phyloP scores from a whole-genome alignment of 2,888 invertebrate genomes.

The Elysia crispata region DNA sequence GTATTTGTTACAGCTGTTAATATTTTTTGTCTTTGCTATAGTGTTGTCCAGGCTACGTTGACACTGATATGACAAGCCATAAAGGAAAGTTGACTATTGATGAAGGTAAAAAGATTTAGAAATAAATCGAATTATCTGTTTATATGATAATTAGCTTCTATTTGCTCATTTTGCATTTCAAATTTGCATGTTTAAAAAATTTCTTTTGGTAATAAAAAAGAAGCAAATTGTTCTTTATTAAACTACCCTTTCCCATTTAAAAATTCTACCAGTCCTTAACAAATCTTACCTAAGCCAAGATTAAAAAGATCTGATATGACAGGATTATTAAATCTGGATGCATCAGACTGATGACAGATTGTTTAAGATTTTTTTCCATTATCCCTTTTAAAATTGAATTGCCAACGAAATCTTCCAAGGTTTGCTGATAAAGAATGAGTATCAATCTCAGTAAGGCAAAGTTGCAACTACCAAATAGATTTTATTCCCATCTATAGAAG shows the following conservation, averaged over 20 bases:
- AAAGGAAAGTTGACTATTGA: slow-evolving; percentile 80
- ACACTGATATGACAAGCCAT: slow-evolving; percentile 87
- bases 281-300: too few relatives aligned
- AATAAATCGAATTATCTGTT: background rate
- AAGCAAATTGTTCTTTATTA: too few relatives aligned
- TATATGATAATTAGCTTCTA: background rate
- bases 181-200: background rate
- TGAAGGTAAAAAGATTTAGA: slow-evolving; percentile 68
- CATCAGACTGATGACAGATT: too few relatives aligned
- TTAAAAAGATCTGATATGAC: too few relatives aligned
- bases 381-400: too few relatives aligned
- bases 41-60: slow-evolving; percentile 85
- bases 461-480: too few relatives aligned
- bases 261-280: background rate
- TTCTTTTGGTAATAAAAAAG: background rate
- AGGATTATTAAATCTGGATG: too few relatives aligned
- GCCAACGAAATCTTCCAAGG: too few relatives aligned
- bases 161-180: background rate
- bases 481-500: too few relatives aligned
- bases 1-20: background rate
- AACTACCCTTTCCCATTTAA: background rate
- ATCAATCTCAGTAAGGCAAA: too few relatives aligned
- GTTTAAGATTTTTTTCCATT: too few relatives aligned
- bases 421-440: too few relatives aligned
- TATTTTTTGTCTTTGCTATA: slow-evolving; percentile 51